Conservation (phyloP, 2,888 invertebrate species). For the Tetragonula carbonaria region DNA sequence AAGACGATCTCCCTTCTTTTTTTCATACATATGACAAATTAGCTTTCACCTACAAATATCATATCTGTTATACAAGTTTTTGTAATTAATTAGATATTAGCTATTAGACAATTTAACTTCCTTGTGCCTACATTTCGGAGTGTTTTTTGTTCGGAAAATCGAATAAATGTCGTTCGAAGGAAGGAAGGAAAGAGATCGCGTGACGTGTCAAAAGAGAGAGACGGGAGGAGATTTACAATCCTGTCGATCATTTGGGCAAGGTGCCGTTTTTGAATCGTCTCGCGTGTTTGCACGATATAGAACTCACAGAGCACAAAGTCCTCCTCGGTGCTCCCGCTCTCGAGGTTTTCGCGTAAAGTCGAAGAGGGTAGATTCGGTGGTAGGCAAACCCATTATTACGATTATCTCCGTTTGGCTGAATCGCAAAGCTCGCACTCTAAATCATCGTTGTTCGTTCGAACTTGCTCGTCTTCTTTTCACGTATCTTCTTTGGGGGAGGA, state of each 20-base stretch:
- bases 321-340: slow-evolving; percentile 45
- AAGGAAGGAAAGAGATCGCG: slow-evolving; percentile 1
- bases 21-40: too few relatives aligned
- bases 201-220: slow-evolving; percentile 11
- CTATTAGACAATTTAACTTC: too few relatives aligned
- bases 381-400: slow-evolving; percentile 76
- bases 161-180: neutral
- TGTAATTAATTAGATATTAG: too few relatives aligned
- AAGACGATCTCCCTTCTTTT: too few relatives aligned
- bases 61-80: too few relatives aligned
- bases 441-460: slow-evolving; percentile 52
- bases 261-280: neutral
- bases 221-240: slow-evolving; percentile 1
- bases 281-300: slow-evolving; percentile 67
- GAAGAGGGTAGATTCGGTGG: slow-evolving; percentile 58
- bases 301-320: slow-evolving; percentile 51
- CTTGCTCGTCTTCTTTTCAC: neutral
- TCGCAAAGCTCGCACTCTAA: slow-evolving; percentile 51
- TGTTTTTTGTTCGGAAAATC: too few relatives aligned
- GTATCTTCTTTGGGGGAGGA: neutral
- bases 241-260: slow-evolving; percentile 28
- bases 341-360: slow-evolving; percentile 31
- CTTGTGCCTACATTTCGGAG: neutral
- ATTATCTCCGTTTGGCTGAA: slow-evolving; percentile 68
- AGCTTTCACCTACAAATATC: too few relatives aligned